Evolutionary conservation across 2,888 invertebrate genomes (phyloP).

Genomic region (Caenorhabditis sp.): DNA sequence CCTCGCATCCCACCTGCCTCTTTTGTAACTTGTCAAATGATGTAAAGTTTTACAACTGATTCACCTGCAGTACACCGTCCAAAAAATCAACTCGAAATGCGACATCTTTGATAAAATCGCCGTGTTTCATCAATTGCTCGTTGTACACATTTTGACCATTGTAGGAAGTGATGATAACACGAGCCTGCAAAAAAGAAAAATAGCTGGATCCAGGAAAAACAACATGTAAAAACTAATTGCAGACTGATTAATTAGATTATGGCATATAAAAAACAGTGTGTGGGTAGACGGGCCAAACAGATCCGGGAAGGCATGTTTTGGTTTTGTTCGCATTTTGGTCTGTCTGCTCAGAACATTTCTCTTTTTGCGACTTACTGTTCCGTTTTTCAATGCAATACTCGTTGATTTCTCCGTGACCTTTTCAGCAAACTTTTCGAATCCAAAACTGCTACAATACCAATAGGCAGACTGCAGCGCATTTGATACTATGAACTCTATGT

Average conservation of each 20-base stretch:
- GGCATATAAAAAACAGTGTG: constrained; percentile 10
- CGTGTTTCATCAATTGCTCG: constrained; percentile 91
- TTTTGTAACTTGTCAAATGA: not conserved
- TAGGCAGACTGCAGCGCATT: constrained; percentile 79
- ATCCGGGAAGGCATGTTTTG: not conserved
- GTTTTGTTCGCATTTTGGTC: not conserved
- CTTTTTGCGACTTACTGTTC: constrained; percentile 65
- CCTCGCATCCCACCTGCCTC: constrained; percentile 12
- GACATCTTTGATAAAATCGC: constrained; percentile 96
- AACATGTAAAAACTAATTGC: not conserved
- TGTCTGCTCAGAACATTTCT: not conserved
- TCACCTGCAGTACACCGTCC: constrained; percentile 89
- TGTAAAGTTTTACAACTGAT: constrained; percentile 3
- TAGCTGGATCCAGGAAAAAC: constrained; percentile 7
- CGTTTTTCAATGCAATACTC: constrained; percentile 76
- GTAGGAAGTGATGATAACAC: constrained; percentile 93
- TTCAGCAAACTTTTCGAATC: constrained; percentile 77
- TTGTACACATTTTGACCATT: constrained; percentile 87
- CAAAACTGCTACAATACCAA: constrained; percentile 81
- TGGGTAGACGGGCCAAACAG: constrained; percentile 3
- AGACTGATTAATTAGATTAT: constrained; percentile 39
- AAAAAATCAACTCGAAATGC: constrained; percentile 95
- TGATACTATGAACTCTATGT: constrained; percentile 77
- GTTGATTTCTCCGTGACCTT: constrained; percentile 48
- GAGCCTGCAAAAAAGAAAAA: constrained; percentile 87